Base-by-base conservation (phyloP, 92 coral and sea anemone genomes). In the Epizoanthus stellaris region DNA sequence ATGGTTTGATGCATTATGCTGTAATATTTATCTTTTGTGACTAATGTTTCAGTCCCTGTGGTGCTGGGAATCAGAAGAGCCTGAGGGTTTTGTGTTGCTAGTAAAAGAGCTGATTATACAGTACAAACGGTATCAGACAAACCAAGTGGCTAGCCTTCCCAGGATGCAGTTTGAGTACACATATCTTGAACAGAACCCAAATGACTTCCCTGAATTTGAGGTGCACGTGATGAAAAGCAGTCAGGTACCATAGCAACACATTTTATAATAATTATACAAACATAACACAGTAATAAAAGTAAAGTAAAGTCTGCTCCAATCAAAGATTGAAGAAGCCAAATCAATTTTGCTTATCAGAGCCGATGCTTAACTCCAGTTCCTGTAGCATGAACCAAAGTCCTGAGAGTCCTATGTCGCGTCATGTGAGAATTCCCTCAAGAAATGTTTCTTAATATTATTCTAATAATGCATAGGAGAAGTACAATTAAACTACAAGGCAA, bases 91-190 rank as follows among this genome's bases (percentile, higher is more conserved):
- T 11, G 71, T 88, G 42, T 82, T 62, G 13, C 73, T 96, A 5
- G 77, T 96, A 14, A 90, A 88, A 67, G 98, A 96, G 62, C 85
- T 96, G 49, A 64, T 96, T 49, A 70, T 47, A 12, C 96, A 96
- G 23, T 96, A 94, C 91, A 96, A 94, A 70, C 85, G 85, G 52
- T 73, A 96, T 72, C 99, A 96, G 74, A 77, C 85, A 82, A 90
- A 91, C 40, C 84, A 90, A 74, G 89, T 92, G 13, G 90, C 90
- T 63, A 70, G 71, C 47, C 87, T 90, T 38, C 94, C 98, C 2
- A 76, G 93, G 65, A 90, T 96, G 65, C 91, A 92, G 83, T 89
- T 89, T 80, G 98, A 96, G 56, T 92, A 94, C 39, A 59, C 80
- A 4, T 88, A 60, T 59, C 87, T 88, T 0, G 61, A 76, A 30